Evolutionary conservation across 2,888 invertebrate species (phyloP).

Genomic region (Luperina testacea): DNA sequence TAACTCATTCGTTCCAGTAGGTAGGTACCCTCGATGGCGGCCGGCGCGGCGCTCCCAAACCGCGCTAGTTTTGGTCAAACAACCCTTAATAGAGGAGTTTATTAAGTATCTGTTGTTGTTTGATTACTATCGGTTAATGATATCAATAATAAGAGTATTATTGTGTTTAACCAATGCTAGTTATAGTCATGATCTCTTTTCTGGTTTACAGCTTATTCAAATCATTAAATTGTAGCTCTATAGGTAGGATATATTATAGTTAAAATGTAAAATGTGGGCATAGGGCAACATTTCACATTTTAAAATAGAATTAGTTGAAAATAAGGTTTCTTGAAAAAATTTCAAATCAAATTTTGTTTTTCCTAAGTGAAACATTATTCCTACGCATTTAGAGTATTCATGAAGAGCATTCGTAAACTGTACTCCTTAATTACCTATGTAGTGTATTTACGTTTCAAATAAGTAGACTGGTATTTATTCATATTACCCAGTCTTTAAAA

Average conservation of each 20-base stretch:
- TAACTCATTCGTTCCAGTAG: constrained; percentile 87
- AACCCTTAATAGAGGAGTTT: constrained; percentile 68
- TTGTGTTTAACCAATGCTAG: constrained; percentile 6
- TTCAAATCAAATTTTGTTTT: neutral
- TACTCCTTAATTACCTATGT: neutral
- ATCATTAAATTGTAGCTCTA: neutral
- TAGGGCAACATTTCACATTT: neutral
- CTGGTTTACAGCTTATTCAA: neutral
- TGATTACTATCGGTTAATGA: constrained; percentile 20
- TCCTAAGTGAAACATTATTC: neutral
- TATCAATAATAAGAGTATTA: constrained; percentile 5
- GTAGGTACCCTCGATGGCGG: constrained; percentile 69
- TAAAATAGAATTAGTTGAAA: neutral
- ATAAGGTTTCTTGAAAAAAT: too few species aligned
- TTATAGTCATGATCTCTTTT: neutral
- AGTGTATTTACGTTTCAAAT: neutral
- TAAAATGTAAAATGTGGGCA: too few species aligned
- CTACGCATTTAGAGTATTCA: too few species aligned
- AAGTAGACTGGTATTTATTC: too few species aligned
- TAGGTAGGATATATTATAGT: too few species aligned
- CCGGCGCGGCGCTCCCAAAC: constrained; percentile 45
- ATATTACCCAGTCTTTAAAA: neutral
- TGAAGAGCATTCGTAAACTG: neutral
- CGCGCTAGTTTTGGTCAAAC: constrained; percentile 70
- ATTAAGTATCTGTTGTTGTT: constrained; percentile 27